phyloP scores from a whole-genome alignment of 2,888 invertebrate genomes.

The Deilephila porcellus region DNA sequence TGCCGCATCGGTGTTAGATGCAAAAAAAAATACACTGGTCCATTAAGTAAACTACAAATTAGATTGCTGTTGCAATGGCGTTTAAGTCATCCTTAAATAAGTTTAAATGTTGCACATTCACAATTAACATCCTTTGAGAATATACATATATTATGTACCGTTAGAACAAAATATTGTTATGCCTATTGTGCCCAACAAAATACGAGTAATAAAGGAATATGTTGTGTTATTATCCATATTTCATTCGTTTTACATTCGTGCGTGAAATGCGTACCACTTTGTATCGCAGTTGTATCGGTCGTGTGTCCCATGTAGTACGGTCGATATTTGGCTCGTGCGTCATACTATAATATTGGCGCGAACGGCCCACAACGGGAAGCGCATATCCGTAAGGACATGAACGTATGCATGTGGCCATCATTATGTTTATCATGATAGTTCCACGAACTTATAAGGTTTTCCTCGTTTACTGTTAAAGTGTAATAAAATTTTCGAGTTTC shows the following conservation, averaged over 20 bases:
- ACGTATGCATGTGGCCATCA: conserved; percentile 5
- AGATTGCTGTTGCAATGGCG: too few relatives aligned
- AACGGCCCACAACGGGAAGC: conserved; percentile 36
- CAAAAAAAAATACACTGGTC: background rate
- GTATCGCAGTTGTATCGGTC: background rate
- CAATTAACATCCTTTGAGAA: too few relatives aligned
- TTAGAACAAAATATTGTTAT: too few relatives aligned
- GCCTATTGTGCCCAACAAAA: too few relatives aligned
- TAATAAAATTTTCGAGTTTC: background rate
- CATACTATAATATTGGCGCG: conserved; percentile 25
- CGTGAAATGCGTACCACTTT: background rate
- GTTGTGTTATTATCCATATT: background rate
- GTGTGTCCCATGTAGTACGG: conserved; percentile 1
- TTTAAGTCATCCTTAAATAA: too few relatives aligned
- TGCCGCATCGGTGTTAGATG: background rate
- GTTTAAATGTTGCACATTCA: too few relatives aligned
- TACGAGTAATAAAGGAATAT: too few relatives aligned
- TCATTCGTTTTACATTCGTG: background rate
- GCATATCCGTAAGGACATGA: conserved; percentile 35
- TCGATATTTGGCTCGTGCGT: conserved; percentile 5
- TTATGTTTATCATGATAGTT: background rate
- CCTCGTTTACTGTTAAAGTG: background rate
- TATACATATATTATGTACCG: too few relatives aligned
- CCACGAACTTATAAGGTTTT: conserved; percentile 1
- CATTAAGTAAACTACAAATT: background rate